A percentile compares a stretch with the other conserved stretches of the same genome.
phyloP scores from a whole-genome alignment of 2,888 invertebrate genomes.

The Bugula neritina region DNA sequence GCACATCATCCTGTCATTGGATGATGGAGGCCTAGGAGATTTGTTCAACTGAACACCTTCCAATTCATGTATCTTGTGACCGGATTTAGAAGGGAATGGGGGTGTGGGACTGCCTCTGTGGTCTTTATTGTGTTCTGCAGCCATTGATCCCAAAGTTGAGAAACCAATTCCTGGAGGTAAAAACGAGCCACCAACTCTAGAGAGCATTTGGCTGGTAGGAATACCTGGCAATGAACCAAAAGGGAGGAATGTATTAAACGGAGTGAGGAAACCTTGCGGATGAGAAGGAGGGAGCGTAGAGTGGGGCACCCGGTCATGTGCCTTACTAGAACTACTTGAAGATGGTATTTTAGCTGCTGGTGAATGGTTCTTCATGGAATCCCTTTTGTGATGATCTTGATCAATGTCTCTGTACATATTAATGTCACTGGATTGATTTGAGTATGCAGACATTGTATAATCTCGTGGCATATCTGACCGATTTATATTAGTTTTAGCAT shows the following conservation, averaged over 20 bases:
- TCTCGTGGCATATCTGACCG: neutral
- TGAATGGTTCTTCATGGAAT: neutral
- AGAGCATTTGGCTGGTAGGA: neutral
- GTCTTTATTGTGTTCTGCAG: neutral
- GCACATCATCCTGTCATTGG: neutral
- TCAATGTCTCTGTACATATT: neutral
- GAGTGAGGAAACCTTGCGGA: neutral
- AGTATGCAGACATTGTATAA: neutral
- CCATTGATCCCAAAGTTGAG: neutral
- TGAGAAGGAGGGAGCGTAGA: constrained; percentile 1
- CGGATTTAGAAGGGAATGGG: constrained; percentile 1
- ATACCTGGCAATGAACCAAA: neutral
- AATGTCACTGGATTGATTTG: neutral
- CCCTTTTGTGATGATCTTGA: constrained; percentile 7
- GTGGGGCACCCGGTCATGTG: neutral
- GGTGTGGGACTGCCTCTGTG: neutral
- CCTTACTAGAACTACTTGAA: neutral
- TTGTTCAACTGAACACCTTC: constrained; percentile 5
- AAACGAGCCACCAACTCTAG: neutral
- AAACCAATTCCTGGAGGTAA: neutral
- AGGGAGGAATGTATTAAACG: neutral
- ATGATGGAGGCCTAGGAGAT: neutral
- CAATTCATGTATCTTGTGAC: constrained; percentile 21
- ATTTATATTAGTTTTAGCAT: neutral
- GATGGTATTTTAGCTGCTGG: neutral